Percentiles rank a stretch among this genome's conserved stretches.
Conservation (phyloP, 1,140 invertebrate genomes). For the Drosophila sp. region DNA sequence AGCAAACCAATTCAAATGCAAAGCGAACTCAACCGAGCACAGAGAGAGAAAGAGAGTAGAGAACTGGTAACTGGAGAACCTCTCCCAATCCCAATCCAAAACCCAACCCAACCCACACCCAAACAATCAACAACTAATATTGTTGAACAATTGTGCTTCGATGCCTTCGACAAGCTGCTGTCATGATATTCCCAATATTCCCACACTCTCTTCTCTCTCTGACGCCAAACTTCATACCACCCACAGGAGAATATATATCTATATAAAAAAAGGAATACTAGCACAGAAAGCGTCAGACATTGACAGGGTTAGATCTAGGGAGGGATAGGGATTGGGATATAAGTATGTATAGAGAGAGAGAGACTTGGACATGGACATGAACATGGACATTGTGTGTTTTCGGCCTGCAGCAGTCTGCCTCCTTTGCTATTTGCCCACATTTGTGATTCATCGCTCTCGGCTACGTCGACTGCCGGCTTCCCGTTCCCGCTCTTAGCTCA, state of each 20-base stretch:
- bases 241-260: background rate
- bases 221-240: slow-evolving; percentile 13
- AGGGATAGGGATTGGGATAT: background rate
- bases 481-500: slow-evolving; percentile 21
- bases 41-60: background rate
- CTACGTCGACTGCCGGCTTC: background rate
- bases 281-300: slow-evolving; percentile 11
- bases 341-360: no score
- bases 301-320: slow-evolving; percentile 7
- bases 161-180: slow-evolving; percentile 62
- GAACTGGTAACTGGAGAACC: background rate
- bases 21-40: slow-evolving; percentile 27
- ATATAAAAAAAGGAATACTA: background rate
- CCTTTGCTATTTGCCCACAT: slow-evolving; percentile 25
- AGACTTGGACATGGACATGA: slow-evolving; percentile 15
- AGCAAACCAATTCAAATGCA: slow-evolving; percentile 61
- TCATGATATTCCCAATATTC: slow-evolving; percentile 44
- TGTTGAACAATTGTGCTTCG: slow-evolving; percentile 57
- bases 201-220: background rate
- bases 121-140: slow-evolving; percentile 55
- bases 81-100: background rate
- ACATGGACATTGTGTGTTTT: slow-evolving; percentile 23
- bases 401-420: slow-evolving; percentile 15
- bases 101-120: background rate
- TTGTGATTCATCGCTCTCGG: slow-evolving; percentile 45